Percentiles rank a stretch among this genome's conserved stretches.
Evolutionary conservation across 64 coral and sea anemone genomes (phyloP).

Genomic region (Platygyra sinensis): DNA sequence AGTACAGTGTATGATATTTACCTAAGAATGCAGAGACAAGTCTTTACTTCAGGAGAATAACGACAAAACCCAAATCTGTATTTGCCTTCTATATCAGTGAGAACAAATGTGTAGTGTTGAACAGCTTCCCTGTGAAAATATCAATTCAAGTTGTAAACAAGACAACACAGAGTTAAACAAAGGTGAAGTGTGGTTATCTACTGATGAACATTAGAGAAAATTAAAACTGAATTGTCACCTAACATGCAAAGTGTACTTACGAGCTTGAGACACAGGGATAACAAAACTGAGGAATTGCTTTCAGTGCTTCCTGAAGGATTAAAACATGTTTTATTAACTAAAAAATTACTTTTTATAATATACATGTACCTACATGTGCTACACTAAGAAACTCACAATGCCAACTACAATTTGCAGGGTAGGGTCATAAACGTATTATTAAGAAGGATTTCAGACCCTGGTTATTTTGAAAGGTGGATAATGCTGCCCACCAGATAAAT

Average conservation of each 20-base stretch:
- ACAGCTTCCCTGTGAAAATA: slow-evolving; percentile 80
- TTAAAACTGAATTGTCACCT: background rate
- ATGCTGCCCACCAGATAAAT: no score
- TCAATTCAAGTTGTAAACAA: background rate
- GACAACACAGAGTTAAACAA: no score
- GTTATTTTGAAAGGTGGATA: no score
- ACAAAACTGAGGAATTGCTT: slow-evolving; percentile 79
- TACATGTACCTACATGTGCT: no score
- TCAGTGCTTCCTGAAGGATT: slow-evolving; percentile 70
- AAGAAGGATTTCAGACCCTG: no score
- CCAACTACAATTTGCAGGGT: no score
- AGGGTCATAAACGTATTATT: no score
- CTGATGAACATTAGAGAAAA: background rate
- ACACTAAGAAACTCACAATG: no score
- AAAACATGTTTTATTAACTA: background rate
- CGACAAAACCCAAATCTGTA: slow-evolving; percentile 98
- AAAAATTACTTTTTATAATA: no score
- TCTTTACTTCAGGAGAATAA: slow-evolving; percentile 91
- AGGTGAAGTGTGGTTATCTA: no score
- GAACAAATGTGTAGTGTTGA: slow-evolving; percentile 93
- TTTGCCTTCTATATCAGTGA: slow-evolving; percentile 86
- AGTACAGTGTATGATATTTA: slow-evolving; percentile 3
- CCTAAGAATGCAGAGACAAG: slow-evolving; percentile 96
- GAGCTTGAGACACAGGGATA: slow-evolving; percentile 82
- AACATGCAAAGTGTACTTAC: slow-evolving; percentile 47